These are phyloP conservation scores for Rhyacophila brunnea DNA, from an alignment of 1,140 invertebrate species.

Conservation along the genomic window DNA sequence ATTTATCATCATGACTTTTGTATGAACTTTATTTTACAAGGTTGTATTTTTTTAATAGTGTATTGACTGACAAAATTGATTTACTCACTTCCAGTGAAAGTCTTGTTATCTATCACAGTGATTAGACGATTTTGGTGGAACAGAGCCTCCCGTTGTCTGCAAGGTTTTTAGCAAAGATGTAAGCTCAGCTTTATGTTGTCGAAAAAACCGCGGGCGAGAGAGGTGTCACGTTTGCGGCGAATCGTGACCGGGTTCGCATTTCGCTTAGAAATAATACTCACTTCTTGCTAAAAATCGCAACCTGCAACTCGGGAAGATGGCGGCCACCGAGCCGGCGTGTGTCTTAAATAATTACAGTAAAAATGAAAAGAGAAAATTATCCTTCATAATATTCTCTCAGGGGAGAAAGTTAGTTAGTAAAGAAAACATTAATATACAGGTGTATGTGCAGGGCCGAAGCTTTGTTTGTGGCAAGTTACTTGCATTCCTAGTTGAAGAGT, in stretches of 20 bases:
- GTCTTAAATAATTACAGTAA: constrained; percentile 3
- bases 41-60: too few species aligned
- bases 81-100: neutral
- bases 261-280: constrained; percentile 4
- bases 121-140: neutral
- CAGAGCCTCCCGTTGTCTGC: neutral
- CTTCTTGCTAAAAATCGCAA: neutral
- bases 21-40: too few species aligned
- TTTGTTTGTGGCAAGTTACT: too few species aligned
- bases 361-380: constrained; percentile 7
- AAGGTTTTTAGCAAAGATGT: too few species aligned
- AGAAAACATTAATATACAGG: too few species aligned
- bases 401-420: too few species aligned
- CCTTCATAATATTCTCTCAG: neutral
- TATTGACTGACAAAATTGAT: neutral
- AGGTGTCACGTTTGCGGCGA: constrained; percentile 3
- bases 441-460: too few species aligned
- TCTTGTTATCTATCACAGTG: neutral
- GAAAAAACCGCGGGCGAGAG: neutral
- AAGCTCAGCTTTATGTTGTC: neutral
- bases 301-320: neutral
- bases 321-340: too few species aligned
- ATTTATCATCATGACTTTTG: too few species aligned
- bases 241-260: constrained; percentile 5
- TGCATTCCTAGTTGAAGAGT: too few species aligned